phyloP scores from a whole-genome alignment of 2,113 vertebrate species.

The Crocuta crocuta region DNA sequence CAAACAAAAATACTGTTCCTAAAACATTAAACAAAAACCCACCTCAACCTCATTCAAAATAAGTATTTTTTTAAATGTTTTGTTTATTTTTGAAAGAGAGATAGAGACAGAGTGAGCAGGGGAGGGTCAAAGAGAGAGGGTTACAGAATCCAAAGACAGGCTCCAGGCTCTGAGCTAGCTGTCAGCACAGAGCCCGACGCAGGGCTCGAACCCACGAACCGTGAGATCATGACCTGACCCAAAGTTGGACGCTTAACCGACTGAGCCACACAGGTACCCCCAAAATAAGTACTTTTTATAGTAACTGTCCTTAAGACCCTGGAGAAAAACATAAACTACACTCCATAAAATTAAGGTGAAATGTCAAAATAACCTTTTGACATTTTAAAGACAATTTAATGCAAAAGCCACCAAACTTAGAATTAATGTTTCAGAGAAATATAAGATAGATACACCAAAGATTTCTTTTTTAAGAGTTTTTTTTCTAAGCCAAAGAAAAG shows the following conservation, averaged over 20 bases:
- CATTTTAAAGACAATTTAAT: background rate
- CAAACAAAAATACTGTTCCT: background rate
- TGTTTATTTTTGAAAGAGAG: too few relatives aligned
- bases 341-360: background rate
- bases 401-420: background rate
- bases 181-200: too few relatives aligned
- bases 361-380: background rate
- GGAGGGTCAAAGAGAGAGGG: too few relatives aligned
- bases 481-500: background rate
- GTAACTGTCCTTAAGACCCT: background rate
- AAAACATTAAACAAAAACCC: background rate
- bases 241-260: too few relatives aligned
- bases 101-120: too few relatives aligned
- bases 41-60: background rate
- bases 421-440: slow-evolving; percentile 19
- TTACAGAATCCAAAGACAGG: too few relatives aligned
- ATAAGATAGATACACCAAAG: background rate
- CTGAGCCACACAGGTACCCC: too few relatives aligned
- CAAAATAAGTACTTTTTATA: background rate
- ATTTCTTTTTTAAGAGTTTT: background rate
- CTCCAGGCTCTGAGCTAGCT: too few relatives aligned
- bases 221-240: too few relatives aligned
- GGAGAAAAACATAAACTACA: background rate
- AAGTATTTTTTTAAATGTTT: background rate
- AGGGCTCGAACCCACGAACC: too few relatives aligned